phyloP scores from a whole-genome alignment of 2,888 invertebrate genomes.

The Arctia plantaginis region DNA sequence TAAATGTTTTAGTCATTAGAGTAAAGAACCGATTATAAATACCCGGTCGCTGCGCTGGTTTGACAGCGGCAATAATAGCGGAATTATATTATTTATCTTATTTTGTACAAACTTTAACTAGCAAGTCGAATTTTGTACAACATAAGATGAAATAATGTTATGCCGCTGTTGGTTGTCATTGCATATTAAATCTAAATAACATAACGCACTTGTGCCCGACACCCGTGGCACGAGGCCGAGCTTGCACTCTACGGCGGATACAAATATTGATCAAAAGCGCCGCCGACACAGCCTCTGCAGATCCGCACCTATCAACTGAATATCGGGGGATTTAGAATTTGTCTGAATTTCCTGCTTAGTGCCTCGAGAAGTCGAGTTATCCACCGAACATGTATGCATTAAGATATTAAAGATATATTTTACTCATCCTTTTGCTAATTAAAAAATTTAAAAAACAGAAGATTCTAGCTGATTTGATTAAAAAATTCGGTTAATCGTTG shows the following conservation, averaged over 20 bases:
- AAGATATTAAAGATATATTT: not conserved
- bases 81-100: too few relatives aligned
- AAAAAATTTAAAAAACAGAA: too few relatives aligned
- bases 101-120: too few relatives aligned
- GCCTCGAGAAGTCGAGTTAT: too few relatives aligned
- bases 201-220: not conserved
- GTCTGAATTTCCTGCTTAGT: too few relatives aligned
- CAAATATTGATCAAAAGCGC: slow-evolving; percentile 16
- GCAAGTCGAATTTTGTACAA: too few relatives aligned
- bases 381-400: not conserved
- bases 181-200: not conserved
- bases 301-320: not conserved
- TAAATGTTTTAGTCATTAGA: too few relatives aligned
- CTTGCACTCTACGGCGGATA: not conserved
- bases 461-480: not conserved
- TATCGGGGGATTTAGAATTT: not conserved
- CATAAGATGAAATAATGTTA: too few relatives aligned
- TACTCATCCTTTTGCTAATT: not conserved
- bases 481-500: not conserved
- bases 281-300: not conserved
- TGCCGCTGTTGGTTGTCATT: not conserved
- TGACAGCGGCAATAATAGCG: too few relatives aligned
- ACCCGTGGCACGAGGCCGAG: not conserved
- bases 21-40: too few relatives aligned
- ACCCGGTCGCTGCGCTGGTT: too few relatives aligned